A percentile compares a stretch with the other conserved stretches of the same genome.
phyloP scores from a whole-genome alignment of 2,797 vertebrate species.

The Apogon hyalosoma region DNA sequence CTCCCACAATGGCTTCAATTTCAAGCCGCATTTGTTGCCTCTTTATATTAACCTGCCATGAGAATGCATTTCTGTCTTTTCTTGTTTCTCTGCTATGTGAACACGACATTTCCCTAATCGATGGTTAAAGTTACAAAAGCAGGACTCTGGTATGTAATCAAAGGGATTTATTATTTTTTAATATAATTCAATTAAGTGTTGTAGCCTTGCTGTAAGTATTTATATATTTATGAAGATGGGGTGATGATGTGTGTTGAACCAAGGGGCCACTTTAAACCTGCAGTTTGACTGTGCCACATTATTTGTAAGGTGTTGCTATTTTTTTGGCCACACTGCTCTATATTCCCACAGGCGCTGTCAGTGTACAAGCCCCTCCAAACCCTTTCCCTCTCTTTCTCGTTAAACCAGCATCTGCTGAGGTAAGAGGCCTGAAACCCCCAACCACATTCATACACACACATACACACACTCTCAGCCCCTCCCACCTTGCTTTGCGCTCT shows the following conservation, averaged over 20 bases:
- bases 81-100: no score
- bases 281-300: background rate
- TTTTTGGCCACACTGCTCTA: conserved; percentile 38
- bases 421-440: conserved; percentile 65
- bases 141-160: no score
- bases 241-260: background rate
- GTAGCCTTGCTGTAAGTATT: no score
- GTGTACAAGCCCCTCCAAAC: conserved; percentile 67
- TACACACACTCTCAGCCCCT: conserved; percentile 32
- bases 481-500: conserved; percentile 56
- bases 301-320: conserved; percentile 30
- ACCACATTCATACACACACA: conserved; percentile 34
- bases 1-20: no score
- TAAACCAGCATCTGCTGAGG: conserved; percentile 81
- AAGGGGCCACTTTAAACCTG: background rate
- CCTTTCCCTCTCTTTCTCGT: conserved; percentile 65
- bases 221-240: background rate
- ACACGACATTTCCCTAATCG: no score
- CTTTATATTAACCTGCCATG: no score
- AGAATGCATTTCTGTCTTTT: no score
- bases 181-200: no score
- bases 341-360: conserved; percentile 60
- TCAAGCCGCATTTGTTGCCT: no score
- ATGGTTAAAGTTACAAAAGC: no score
- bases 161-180: no score